Evolutionary conservation across 53 echinoderm and acorn worm species (phyloP), one percentile per base, ranked within the genome.

Genomic region (Luidia sarsii): DNA sequence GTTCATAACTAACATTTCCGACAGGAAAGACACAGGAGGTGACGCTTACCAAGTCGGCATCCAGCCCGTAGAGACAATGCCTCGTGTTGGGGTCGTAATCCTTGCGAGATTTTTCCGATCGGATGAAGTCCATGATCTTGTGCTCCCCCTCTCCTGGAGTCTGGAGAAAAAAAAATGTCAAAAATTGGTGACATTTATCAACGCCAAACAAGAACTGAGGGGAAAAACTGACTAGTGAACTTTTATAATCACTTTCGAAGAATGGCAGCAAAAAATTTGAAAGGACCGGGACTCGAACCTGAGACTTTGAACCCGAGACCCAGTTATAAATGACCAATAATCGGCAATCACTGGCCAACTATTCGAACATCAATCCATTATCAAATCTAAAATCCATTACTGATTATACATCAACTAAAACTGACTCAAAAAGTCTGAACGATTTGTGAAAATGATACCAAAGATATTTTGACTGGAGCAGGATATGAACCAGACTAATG

Each of bases 71-170:
- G 18, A 96, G 81, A 46, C 96, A 96, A 68, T 96, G 96, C 57
- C 96, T 90, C 2, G 96, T 96, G 81, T 96, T 96, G 37, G 93
- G 81, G 48, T 93, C 90, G 33, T 96, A 93, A 36, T 86, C 90
- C 66, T 52, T 54, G 6, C 79, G 28, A 45, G 85, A 63, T 55
- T 93, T 96, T 54, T 96, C 96, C 28, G 90, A 65, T 39, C 96
- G 82, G 38, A 96, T 96, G 81, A 93, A 96, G 45, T 96, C 96
- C 96, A 96, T 96, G 20, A 96, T 88, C 75, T 96, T 96, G 69
- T 96, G 96, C 50, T 96, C 96, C 0, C 96, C 96, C 71, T 96
- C 96, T 7, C 96, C 96, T 11, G 96, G 96, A 4, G 96, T 96
- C 96, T 96, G 33, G 3, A 84, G 6, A 45, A 1, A 64, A 16